These are phyloP conservation scores for Aporophyla lueneburgensis DNA, from an alignment of 2,888 invertebrate genomes.

Conservation along the genomic window DNA sequence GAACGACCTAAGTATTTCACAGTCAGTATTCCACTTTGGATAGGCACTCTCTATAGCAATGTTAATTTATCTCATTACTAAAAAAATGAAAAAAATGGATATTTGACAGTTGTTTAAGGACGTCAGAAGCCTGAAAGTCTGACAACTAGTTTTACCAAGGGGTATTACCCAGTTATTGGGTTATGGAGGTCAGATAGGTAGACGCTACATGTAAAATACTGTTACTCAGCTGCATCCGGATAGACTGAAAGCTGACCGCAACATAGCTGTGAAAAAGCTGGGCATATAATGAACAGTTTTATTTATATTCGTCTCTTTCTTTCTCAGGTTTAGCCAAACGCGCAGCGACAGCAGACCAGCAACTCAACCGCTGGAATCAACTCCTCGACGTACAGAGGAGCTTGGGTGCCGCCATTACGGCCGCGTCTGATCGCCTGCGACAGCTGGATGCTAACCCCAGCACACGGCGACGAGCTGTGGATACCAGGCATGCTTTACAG, in stretches of 20 bases:
- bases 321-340: constrained; percentile 88
- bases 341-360: constrained; percentile 92
- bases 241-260: too few relatives aligned
- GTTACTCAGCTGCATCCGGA: too few relatives aligned
- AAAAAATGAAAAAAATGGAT: too few relatives aligned
- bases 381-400: constrained; percentile 93
- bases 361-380: constrained; percentile 93
- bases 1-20: not conserved
- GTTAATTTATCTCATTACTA: not conserved
- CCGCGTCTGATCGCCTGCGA: constrained; percentile 94
- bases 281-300: too few relatives aligned
- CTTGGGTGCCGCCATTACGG: constrained; percentile 93
- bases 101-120: too few relatives aligned
- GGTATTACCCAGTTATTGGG: too few relatives aligned
- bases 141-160: too few relatives aligned
- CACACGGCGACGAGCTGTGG: constrained; percentile 94
- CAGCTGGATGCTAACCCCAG: constrained; percentile 94
- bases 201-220: too few relatives aligned
- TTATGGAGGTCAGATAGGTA: too few relatives aligned
- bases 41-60: not conserved
- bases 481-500: constrained; percentile 93
- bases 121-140: too few relatives aligned
- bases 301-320: not conserved
- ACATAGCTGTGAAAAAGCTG: too few relatives aligned
- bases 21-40: not conserved